These are phyloP conservation scores for Zhengitettix transpicula DNA, from an alignment of 2,888 invertebrate genomes.

Conservation along the genomic window DNA sequence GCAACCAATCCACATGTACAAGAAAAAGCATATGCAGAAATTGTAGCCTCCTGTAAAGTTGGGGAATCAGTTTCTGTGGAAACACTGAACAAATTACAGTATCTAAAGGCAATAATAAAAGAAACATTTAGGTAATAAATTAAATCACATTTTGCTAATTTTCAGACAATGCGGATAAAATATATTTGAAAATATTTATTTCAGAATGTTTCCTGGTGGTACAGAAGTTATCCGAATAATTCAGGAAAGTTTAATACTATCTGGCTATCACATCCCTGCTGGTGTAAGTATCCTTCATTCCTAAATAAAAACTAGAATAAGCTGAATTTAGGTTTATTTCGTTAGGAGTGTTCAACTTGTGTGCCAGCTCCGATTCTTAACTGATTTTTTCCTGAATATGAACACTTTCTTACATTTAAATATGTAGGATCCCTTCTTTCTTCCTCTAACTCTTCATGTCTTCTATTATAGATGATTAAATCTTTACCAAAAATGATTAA, in stretches of 20 bases:
- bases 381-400: neutral
- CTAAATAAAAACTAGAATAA: no score
- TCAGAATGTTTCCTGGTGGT: constrained; percentile 22
- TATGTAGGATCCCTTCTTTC: neutral
- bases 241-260: constrained; percentile 21
- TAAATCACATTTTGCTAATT: no score
- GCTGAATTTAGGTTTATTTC: no score
- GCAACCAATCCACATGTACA: constrained; percentile 28
- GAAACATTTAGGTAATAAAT: constrained; percentile 33
- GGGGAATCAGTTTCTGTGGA: constrained; percentile 23
- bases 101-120: constrained; percentile 45
- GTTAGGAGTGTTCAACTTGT: no score
- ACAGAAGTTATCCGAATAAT: constrained; percentile 22
- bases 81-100: constrained; percentile 24
- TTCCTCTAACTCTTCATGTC: neutral
- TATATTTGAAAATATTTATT: neutral
- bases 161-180: no score
- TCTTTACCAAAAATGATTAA: no score
- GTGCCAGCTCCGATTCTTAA: no score
- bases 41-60: constrained; percentile 18
- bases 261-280: constrained; percentile 24
- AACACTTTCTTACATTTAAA: neutral
- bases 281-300: constrained; percentile 18
- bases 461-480: neutral
- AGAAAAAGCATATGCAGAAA: constrained; percentile 25